Base-by-base conservation (phyloP, 2,888 invertebrate species). In the Zelleria hepariella region DNA sequence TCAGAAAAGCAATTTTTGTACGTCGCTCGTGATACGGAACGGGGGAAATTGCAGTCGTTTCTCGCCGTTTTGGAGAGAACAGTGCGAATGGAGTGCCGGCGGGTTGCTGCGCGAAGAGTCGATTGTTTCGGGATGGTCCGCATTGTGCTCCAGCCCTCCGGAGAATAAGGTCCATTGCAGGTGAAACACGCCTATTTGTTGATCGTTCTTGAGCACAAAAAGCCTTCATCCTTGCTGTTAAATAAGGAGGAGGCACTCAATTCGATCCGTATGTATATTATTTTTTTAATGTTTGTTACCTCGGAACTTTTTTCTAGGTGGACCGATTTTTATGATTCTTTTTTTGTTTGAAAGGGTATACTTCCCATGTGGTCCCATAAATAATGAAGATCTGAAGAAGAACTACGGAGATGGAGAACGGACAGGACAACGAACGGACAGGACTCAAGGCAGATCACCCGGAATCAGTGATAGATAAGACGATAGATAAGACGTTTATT, bases 1-100 rank as follows among this genome's bases (percentile, higher is more conserved):
- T 80, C 76, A 80, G 86, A 80, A 87, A 88, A 88, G 86, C 88
- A 87, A 86, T 88, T 88, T 87, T 87, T 82, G 84, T 83, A 82
- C 83, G 83, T 81, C 82, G 80, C 72, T 71, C 77, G 75, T 84
- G 84, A 82, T 79, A 81, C 80, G 79, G 76, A 74, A 76, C 77
- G 79, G 80, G 86, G 87, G 85, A 42, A 52, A 88, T 87, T 86
- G 86, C 86, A 78, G 77, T 80, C 81, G 82, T 77, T 80, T 72
- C 74, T 75, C 71, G 77, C 73, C 70, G 75, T 42, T 75, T 65
- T 75, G 73, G 70, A 72, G 72, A 73, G 77, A 81, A 80, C 82
- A 80, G 74, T 75, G 78, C 77, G 78, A 78, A 77, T 78, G 78
- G 78, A 82, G 79, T 78, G 76, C 74, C 72, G 69, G 70, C 75